Percentiles rank a stretch among this genome's conserved stretches.
Conservation (phyloP, 2,113 vertebrate species). For the Neopipo cinnamomea region DNA sequence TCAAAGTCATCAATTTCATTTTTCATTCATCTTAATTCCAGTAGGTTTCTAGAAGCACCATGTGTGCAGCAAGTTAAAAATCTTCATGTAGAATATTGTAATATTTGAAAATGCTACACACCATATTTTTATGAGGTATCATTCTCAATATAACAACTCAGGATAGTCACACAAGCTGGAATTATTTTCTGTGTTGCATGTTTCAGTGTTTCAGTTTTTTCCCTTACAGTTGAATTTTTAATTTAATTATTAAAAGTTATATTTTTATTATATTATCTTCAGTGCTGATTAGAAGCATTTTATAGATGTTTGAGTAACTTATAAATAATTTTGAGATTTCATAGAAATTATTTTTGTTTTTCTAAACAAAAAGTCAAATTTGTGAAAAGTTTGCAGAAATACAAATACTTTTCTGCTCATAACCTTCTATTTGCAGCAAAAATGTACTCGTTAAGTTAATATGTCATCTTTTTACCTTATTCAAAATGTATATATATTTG, state of each 20-base stretch:
- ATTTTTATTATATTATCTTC: neutral
- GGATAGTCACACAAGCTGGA: neutral
- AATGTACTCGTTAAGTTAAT: fast-evolving
- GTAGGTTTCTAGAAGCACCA: neutral
- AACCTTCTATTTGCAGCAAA: neutral
- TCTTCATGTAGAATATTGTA: neutral
- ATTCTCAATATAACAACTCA: neutral
- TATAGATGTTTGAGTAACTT: neutral
- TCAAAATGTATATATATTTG: neutral
- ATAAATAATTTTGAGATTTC: neutral
- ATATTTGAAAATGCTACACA: neutral
- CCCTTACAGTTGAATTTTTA: neutral
- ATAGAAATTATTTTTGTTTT: neutral
- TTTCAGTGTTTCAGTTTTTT: neutral
- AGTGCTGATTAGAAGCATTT: neutral
- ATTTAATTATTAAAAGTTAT: neutral
- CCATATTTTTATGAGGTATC: neutral
- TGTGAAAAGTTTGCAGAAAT: neutral
- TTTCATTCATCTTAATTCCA: neutral
- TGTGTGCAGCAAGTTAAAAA: neutral
- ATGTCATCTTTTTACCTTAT: neutral
- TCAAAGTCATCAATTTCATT: neutral
- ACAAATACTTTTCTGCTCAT: neutral
- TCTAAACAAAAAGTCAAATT: neutral
- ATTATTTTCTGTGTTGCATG: neutral